Evolutionary conservation across 2,113 vertebrate genomes (phyloP).

Genomic region (Cettia cetti): DNA sequence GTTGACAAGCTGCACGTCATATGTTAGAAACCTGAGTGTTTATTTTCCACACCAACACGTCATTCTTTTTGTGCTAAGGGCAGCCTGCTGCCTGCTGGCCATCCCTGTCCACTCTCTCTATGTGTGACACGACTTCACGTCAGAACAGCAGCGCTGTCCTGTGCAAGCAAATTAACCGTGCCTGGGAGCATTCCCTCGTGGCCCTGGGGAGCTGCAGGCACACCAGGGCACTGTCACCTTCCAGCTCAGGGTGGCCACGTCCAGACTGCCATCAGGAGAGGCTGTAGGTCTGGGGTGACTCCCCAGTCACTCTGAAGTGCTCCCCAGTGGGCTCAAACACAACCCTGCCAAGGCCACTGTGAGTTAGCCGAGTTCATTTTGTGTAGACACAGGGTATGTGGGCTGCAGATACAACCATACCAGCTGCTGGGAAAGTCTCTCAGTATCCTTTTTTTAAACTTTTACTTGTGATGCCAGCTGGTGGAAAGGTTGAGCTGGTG

Average conservation of each 20-base stretch:
- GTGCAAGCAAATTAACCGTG: too few relatives aligned
- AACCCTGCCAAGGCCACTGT: fast-evolving
- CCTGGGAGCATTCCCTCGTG: background rate
- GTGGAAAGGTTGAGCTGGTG: background rate
- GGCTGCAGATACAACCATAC: fast-evolving
- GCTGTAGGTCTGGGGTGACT: fast-evolving
- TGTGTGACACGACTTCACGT: too few relatives aligned
- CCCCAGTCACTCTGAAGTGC: fast-evolving
- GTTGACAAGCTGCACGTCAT: background rate
- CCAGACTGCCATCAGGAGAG: fast-evolving
- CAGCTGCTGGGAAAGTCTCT: background rate
- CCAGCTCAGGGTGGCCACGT: background rate
- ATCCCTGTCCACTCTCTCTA: too few relatives aligned
- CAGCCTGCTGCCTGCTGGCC: background rate
- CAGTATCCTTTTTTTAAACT: background rate
- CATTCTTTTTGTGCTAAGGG: background rate
- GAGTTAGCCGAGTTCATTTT: fast-evolving
- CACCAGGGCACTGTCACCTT: fast-evolving
- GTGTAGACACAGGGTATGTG: fast-evolving
- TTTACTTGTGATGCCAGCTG: background rate
- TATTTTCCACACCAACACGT: background rate
- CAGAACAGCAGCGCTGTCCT: too few relatives aligned
- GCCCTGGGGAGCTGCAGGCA: background rate
- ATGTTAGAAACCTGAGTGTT: background rate
- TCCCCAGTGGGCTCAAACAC: background rate